Evolutionary conservation across 2,797 vertebrate species (phyloP).

Genomic region (Aerospiza tachiro): DNA sequence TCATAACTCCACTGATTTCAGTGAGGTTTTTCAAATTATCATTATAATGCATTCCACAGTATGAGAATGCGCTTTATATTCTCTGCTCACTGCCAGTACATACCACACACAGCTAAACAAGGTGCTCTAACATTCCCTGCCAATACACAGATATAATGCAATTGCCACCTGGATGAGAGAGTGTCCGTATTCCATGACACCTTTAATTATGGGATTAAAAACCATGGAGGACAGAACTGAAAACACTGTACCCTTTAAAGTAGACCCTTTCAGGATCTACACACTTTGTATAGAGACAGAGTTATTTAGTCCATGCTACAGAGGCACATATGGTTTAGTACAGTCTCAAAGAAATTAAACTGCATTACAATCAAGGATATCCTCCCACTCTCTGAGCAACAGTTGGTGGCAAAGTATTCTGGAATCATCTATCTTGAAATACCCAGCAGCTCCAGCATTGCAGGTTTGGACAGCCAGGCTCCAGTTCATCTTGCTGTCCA

Average conservation of each 20-base stretch:
- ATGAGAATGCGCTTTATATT: conserved; percentile 2
- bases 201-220: background rate
- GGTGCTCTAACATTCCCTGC: conserved; percentile 1
- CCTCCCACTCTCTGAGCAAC: background rate
- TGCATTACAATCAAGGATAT: background rate
- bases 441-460: background rate
- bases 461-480: background rate
- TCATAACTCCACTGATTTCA: background rate
- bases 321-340: background rate
- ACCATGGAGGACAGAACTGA: background rate
- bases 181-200: background rate
- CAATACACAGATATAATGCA: background rate
- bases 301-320: background rate
- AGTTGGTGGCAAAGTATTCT: background rate
- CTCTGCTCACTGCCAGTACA: background rate
- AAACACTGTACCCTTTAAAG: background rate
- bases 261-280: background rate
- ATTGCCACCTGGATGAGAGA: background rate
- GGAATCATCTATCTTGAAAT: background rate
- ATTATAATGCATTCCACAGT: background rate
- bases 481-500: background rate
- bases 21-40: background rate
- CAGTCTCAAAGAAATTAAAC: background rate
- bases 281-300: background rate
- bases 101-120: conserved; percentile 15